Conservation (phyloP, 53 echinoderm and acorn worm species). For the Crossaster papposus region DNA sequence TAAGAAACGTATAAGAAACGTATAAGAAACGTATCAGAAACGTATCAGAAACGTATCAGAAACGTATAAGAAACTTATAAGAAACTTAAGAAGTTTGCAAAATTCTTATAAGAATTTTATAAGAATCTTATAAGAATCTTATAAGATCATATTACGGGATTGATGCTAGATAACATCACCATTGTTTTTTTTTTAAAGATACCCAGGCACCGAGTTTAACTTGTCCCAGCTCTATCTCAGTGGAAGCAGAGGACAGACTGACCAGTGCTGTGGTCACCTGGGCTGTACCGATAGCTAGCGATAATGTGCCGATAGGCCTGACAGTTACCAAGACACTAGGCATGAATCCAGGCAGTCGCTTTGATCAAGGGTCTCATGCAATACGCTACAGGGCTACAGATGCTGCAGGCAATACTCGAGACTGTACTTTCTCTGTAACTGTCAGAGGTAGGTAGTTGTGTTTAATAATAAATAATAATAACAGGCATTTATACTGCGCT, state of each 20-base stretch:
- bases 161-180: not conserved
- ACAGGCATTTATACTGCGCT: too few species aligned
- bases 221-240: slow-evolving; percentile 56
- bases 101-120: too few species aligned
- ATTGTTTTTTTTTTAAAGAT: slow-evolving; percentile 52
- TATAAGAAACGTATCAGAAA: too few species aligned
- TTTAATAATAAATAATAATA: not conserved
- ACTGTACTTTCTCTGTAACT: slow-evolving; percentile 29
- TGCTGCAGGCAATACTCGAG: not conserved
- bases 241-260: slow-evolving; percentile 48
- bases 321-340: not conserved
- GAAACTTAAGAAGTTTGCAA: too few species aligned
- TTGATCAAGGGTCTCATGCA: slow-evolving; percentile 20
- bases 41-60: too few species aligned
- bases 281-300: slow-evolving; percentile 48
- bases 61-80: too few species aligned
- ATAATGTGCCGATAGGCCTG: slow-evolving; percentile 40
- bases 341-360: slow-evolving; percentile 5
- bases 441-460: slow-evolving; percentile 37
- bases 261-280: slow-evolving; percentile 54
- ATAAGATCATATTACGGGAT: too few species aligned
- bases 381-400: slow-evolving; percentile 29
- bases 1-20: too few species aligned
- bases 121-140: too few species aligned
- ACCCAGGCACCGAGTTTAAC: slow-evolving; percentile 51